Evolutionary conservation across 2,113 vertebrate species (phyloP), one percentile per base, ranked within the genome.

Genomic region (Mormoops blainvillei): DNA sequence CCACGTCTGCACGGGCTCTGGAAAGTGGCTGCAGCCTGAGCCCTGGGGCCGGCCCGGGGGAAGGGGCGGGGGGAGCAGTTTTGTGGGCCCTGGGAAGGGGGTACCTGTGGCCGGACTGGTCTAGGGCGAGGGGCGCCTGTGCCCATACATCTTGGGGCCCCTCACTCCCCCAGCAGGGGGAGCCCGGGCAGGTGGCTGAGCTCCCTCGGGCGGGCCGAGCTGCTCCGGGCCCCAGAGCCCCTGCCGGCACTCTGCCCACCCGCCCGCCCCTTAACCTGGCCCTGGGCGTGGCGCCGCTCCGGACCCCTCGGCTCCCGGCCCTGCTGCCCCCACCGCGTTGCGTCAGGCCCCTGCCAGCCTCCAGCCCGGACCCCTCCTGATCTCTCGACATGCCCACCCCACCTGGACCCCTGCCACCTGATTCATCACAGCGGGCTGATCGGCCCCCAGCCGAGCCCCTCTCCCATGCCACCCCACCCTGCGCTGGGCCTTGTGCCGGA

Each of bases 331-430:
- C 36, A 63, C 77, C 10, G 5, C 0, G 5, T 19, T 33, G 56
- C 71, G 41, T 28, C 45, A 19, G 4, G 8, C 14, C 41, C 78
- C 41, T 45, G 7, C 7, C 14, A 61, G 31, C 15, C 48, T 92
- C 65, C 20, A 41, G 63, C 63, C 54, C 48, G 28, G 38, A 28
- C 11, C 0, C 50, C 58, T 86, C 50, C 58, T 52, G 43, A 7
- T 7, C 2, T 8, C 12, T 26, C 0, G 22, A 12, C 0, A 4
- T 22, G n/a, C 50, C 50, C 8, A 8, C 56, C 2, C 80, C 36
- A 15, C 48, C 48, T 41, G 41, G 48, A 45, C 22, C 10, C 31
- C 48, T 76, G 26, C 13, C 26, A 2, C 36, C 36, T 7, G 11
- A 33, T 54, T 20, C 38, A 3, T 82, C 68, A 10, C 33, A n/a